These are phyloP conservation scores for Bombus superbus DNA, from an alignment of 1,140 invertebrate species.

Conservation along the genomic window DNA sequence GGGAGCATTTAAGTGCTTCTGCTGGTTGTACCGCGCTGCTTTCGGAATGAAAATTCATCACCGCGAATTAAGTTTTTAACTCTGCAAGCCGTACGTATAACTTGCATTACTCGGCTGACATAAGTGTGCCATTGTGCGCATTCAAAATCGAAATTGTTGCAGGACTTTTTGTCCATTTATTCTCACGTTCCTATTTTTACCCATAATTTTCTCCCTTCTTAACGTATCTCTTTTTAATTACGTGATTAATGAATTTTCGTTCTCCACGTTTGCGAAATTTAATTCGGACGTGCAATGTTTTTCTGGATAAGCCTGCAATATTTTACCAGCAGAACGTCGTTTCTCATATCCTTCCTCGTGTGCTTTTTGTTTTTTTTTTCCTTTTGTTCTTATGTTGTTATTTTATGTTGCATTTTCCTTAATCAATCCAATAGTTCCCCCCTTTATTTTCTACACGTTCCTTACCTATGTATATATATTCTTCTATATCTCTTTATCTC, in stretches of 20 bases:
- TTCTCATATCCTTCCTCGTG: not conserved
- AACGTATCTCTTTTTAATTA: not conserved
- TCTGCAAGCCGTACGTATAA: not conserved
- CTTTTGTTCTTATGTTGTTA: not conserved
- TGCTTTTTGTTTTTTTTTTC: not conserved
- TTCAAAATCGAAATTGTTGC: not conserved
- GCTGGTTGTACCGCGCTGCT: not conserved
- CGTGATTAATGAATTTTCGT: not conserved
- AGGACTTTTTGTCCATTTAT: not conserved
- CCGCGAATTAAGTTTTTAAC: slow-evolving; percentile 45
- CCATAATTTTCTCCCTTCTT: not conserved
- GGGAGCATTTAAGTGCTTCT: slow-evolving; percentile 5
- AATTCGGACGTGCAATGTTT: not conserved
- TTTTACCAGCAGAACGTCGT: not conserved
- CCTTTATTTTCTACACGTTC: not conserved
- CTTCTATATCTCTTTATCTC: not conserved
- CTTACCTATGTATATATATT: not conserved
- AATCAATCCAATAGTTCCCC: not conserved
- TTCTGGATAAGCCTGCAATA: no score
- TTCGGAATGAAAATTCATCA: slow-evolving; percentile 46
- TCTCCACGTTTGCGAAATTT: not conserved
- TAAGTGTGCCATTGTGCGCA: not conserved
- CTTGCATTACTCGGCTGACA: not conserved
- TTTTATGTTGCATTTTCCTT: not conserved
- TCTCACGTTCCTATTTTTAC: not conserved